These are phyloP conservation scores for Anguilla japonica DNA, from an alignment of 2,113 vertebrate species.

Conservation along the genomic window DNA sequence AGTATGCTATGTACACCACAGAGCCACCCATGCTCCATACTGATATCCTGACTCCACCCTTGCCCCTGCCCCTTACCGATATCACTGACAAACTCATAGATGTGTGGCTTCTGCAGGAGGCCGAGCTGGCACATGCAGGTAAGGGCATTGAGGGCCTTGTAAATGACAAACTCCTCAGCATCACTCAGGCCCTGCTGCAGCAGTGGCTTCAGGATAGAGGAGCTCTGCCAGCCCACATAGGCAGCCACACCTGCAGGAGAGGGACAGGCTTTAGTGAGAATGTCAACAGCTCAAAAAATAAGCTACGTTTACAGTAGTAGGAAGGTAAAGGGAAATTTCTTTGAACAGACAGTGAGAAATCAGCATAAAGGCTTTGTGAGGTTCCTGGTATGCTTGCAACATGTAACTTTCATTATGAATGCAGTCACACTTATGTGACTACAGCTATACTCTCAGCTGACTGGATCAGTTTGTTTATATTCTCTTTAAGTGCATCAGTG, in stretches of 20 bases:
- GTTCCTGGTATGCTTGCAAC: no score
- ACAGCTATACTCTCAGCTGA: no score
- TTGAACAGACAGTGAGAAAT: no score
- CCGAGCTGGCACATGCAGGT: conserved; percentile 97
- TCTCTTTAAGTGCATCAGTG: no score
- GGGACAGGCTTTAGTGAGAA: not conserved
- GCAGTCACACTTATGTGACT: no score
- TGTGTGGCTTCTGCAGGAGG: conserved; percentile 92
- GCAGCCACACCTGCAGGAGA: conserved; percentile 84
- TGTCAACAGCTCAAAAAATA: not conserved
- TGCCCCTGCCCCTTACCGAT: conserved; percentile 76
- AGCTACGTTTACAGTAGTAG: no score
- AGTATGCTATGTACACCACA: no score
- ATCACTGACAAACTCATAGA: conserved; percentile 94
- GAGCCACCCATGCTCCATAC: no score
- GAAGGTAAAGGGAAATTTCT: no score
- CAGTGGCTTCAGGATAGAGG: conserved; percentile 93
- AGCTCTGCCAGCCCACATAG: conserved; percentile 98
- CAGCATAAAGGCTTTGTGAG: no score
- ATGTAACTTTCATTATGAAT: no score
- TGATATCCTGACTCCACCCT: not conserved
- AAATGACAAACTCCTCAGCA: conserved; percentile 97
- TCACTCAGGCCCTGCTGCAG: conserved; percentile 96
- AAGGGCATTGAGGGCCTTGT: conserved; percentile 92
- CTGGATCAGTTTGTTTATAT: no score